A percentile compares a stretch with the other conserved stretches of the same genome.
These are phyloP conservation scores for Bembecia ichneumoniformis DNA, from an alignment of 2,888 invertebrate species.

Conservation along the genomic window DNA sequence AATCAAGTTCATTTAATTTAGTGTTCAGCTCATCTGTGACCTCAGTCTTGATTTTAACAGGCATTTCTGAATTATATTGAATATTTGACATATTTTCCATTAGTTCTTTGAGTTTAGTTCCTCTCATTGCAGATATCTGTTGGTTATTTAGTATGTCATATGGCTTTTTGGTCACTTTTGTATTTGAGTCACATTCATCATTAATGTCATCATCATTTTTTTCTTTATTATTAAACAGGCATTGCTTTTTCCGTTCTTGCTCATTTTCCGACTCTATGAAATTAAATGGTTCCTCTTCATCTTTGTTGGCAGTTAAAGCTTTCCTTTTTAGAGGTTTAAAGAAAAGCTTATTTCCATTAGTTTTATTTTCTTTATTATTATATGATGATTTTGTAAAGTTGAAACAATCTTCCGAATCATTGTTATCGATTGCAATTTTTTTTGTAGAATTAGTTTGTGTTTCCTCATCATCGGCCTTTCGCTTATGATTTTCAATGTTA, in stretches of 20 bases:
- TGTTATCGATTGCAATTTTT: slow-evolving; percentile 28
- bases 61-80: slow-evolving; percentile 14
- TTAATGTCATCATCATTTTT: slow-evolving; percentile 4
- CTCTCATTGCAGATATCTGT: slow-evolving; percentile 42
- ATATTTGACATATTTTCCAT: slow-evolving; percentile 27
- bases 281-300: slow-evolving; percentile 53
- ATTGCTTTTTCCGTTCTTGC: slow-evolving; percentile 6
- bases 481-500: slow-evolving; percentile 25
- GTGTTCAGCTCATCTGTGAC: slow-evolving; percentile 38
- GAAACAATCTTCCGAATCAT: slow-evolving; percentile 40
- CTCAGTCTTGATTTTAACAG: slow-evolving; percentile 34
- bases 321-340: slow-evolving; percentile 47
- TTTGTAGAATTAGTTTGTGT: slow-evolving; percentile 30
- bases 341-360: slow-evolving; percentile 40
- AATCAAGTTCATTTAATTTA: slow-evolving; percentile 42
- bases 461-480: slow-evolving; percentile 26
- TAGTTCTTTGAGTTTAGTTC: slow-evolving; percentile 47
- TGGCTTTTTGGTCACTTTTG: background rate
- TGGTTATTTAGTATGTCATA: background rate
- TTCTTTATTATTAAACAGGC: slow-evolving; percentile 2
- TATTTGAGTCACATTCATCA: slow-evolving; percentile 12
- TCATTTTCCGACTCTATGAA: slow-evolving; percentile 34
- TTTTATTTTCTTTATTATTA: slow-evolving; percentile 13
- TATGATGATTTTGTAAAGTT: slow-evolving; percentile 36
- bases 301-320: slow-evolving; percentile 24